These are phyloP conservation scores for Spisula solida DNA, from an alignment of 2,888 invertebrate species.

Conservation along the genomic window DNA sequence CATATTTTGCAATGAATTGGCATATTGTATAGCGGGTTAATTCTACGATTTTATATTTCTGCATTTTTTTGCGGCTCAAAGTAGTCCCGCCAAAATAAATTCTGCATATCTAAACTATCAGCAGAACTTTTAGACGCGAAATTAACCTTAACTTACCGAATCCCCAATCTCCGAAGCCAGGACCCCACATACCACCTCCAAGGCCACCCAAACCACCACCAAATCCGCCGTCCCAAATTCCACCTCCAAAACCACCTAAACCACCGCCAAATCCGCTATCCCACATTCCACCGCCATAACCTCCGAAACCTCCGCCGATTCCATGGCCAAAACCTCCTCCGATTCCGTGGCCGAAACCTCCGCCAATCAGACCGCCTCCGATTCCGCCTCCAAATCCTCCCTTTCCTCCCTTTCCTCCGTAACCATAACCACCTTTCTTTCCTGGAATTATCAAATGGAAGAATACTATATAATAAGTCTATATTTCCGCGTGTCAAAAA, in stretches of 20 bases:
- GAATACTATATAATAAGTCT: too few relatives aligned
- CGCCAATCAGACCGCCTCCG: background rate
- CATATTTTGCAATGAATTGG: too few relatives aligned
- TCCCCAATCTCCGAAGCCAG: too few relatives aligned
- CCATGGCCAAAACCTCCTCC: conserved; percentile 18
- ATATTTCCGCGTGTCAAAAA: too few relatives aligned
- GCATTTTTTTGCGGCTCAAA: too few relatives aligned
- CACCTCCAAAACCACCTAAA: background rate
- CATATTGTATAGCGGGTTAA: too few relatives aligned
- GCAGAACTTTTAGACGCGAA: too few relatives aligned
- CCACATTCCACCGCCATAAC: too few relatives aligned
- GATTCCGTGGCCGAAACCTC: background rate
- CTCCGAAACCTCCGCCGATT: background rate
- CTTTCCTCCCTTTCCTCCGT: background rate
- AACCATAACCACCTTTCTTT: conserved; percentile 24
- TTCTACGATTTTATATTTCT: background rate
- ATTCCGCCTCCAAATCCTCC: background rate
- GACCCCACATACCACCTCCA: background rate
- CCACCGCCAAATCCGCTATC: background rate
- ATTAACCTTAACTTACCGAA: background rate
- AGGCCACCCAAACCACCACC: background rate
- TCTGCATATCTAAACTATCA: too few relatives aligned
- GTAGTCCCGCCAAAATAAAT: too few relatives aligned
- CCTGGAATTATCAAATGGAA: conserved; percentile 8
- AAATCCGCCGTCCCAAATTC: background rate